A percentile compares a stretch with the other conserved stretches of the same genome.
These are phyloP conservation scores for Stenoptilia bipunctidactyla DNA, from an alignment of 2,888 invertebrate genomes.

Conservation along the genomic window DNA sequence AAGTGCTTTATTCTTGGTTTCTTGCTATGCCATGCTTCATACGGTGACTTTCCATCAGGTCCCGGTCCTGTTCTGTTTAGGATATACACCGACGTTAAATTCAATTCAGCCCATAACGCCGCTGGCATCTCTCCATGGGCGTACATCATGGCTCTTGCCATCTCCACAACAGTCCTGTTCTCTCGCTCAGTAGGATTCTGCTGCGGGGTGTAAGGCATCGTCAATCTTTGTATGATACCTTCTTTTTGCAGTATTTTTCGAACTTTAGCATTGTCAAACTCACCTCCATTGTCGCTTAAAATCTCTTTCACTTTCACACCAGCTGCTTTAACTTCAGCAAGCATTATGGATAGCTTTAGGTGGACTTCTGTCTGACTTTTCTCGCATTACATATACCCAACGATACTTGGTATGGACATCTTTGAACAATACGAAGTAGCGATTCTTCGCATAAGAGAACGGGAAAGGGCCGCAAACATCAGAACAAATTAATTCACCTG, in stretches of 20 bases:
- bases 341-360: too few species aligned
- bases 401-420: too few species aligned
- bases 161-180: slow-evolving; percentile 2
- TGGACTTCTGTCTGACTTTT: too few species aligned
- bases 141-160: not conserved
- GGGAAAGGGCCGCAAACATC: slow-evolving; percentile 1
- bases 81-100: slow-evolving; percentile 2
- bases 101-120: slow-evolving; percentile 5
- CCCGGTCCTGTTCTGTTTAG: slow-evolving; percentile 6
- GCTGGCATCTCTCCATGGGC: not conserved
- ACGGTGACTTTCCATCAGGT: slow-evolving; percentile 4
- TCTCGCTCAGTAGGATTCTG: slow-evolving; percentile 4
- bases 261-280: slow-evolving; percentile 1
- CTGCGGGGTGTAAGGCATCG: not conserved
- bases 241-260: not conserved
- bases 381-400: too few species aligned
- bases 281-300: slow-evolving; percentile 1
- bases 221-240: not conserved
- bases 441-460: too few species aligned
- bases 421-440: too few species aligned
- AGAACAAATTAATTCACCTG: not conserved
- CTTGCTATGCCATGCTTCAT: slow-evolving; percentile 6
- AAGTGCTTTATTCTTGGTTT: slow-evolving; percentile 5
- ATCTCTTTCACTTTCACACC: not conserved
- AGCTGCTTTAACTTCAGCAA: too few species aligned